Conservation (phyloP, 2,888 invertebrate species). For the Andrena praecox region DNA sequence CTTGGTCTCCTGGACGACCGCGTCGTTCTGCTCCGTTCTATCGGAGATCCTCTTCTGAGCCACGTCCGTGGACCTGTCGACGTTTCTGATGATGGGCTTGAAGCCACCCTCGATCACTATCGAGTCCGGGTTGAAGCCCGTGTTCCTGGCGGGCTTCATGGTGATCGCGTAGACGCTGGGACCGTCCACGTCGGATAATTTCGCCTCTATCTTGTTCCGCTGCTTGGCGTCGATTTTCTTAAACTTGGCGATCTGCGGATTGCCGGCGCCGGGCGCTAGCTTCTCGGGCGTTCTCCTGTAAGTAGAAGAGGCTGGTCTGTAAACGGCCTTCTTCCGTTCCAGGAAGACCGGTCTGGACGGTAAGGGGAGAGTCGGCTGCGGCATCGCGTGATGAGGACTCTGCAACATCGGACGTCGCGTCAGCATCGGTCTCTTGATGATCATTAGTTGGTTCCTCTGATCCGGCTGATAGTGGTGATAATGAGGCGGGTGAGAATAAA, state of each 20-base stretch:
- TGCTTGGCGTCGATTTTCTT: constrained; percentile 72
- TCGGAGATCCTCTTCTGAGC: constrained; percentile 56
- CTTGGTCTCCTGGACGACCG: constrained; percentile 75
- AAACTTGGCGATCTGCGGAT: constrained; percentile 68
- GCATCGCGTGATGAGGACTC: constrained; percentile 48
- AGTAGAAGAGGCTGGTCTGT: constrained; percentile 66
- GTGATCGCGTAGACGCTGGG: constrained; percentile 23
- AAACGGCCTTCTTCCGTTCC: constrained; percentile 79
- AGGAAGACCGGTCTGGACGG: constrained; percentile 73
- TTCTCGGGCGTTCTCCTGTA: constrained; percentile 57
- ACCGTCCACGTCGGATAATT: constrained; percentile 57
- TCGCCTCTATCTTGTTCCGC: constrained; percentile 64
- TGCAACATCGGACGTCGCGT: constrained; percentile 73
- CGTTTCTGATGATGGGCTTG: constrained; percentile 90
- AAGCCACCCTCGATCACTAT: constrained; percentile 94
- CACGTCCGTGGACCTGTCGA: constrained; percentile 77
- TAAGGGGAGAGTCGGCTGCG: constrained; percentile 61
- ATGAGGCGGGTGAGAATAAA: constrained; percentile 52
- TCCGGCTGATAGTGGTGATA: constrained; percentile 64
- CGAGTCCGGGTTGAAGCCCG: constrained; percentile 92
- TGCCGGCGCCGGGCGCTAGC: constrained; percentile 1
- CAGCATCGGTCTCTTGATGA: constrained; percentile 73
- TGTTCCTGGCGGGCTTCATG: constrained; percentile 87
- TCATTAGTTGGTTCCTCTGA: constrained; percentile 76
- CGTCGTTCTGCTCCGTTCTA: constrained; percentile 23